These are phyloP conservation scores for Trichonephila clavipes DNA, from an alignment of 1,140 invertebrate species.

Conservation along the genomic window DNA sequence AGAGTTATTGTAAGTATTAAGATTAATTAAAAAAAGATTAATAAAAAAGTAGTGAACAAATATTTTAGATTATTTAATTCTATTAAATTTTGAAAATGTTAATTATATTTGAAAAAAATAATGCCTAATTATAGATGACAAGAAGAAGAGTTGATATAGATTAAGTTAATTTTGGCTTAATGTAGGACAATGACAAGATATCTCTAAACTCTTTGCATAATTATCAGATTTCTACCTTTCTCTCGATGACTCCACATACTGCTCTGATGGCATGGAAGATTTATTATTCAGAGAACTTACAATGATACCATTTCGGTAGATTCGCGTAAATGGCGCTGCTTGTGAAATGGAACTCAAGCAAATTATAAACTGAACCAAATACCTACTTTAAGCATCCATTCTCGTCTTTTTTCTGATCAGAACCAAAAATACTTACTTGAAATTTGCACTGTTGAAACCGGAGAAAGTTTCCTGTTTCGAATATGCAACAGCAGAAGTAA, in stretches of 20 bases:
- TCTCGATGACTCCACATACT: background rate
- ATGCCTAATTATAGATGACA: background rate
- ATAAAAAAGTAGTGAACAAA: too few relatives aligned
- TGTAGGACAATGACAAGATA: background rate
- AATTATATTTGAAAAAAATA: too few relatives aligned
- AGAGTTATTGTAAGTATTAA: too few relatives aligned
- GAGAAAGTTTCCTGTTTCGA: background rate
- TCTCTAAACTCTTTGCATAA: background rate
- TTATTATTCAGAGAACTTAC: slow-evolving; percentile 5
- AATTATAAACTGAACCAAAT: background rate
- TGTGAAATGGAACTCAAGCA: slow-evolving; percentile 24
- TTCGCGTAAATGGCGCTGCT: slow-evolving; percentile 31
- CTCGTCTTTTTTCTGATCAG: background rate
- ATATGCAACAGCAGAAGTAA: background rate
- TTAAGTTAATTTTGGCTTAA: background rate
- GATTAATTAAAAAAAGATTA: too few relatives aligned
- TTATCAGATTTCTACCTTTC: background rate
- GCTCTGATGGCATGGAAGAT: slow-evolving; percentile 40
- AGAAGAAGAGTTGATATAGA: background rate
- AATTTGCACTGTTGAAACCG: background rate
- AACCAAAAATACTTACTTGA: slow-evolving; percentile 4
- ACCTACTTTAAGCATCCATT: background rate
- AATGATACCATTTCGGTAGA: background rate
- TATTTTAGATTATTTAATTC: too few relatives aligned
- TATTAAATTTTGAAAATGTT: too few relatives aligned